Evolutionary conservation across 2,113 vertebrate species (phyloP), one percentile per base, ranked within the genome.

Genomic region (Recurvirostra avosetta): DNA sequence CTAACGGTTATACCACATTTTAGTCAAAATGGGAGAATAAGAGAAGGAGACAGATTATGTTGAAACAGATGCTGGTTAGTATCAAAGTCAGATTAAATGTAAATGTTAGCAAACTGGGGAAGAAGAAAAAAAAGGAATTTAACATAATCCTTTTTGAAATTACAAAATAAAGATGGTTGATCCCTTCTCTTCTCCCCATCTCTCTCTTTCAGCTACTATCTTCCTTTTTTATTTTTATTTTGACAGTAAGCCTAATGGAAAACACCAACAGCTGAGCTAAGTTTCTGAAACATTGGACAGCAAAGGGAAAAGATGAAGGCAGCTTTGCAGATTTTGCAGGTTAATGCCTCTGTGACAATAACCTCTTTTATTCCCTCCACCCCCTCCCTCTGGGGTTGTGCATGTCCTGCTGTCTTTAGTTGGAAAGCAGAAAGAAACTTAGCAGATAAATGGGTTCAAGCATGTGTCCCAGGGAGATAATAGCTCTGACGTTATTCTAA

Each of bases 391-490:
- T 34, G 53, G 85, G 21, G 22, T 47, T 76, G 82, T 87, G 34
- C 87, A 84, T 77, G 66, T 67, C 71, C 73, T 88, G 19, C 68
- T 92, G 71, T 88, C 87, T 95, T 94, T 92, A 94, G 90, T 5
- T 72, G 90, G 86, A 88, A 96, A 96, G 79, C 68, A 78, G 94
- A 92, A 92, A 87, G 78, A 87, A 96, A 80, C 17, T 63, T 20
- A 72, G 61, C 49, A 96, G 96, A 96, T 93, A 96, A 97, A 92
- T 86, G 36, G n/a, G 47, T 70, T 88, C 76, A 71, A 91, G 88
- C 88, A 53, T 79, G 56, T 95, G 92, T 97, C 94, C 92, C 52
- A 63, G 75, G 83, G 94, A 97, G 97, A 97, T 95, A 95, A 97
- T 96, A 84, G 76, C 81, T 88, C 92, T 91, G 86, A 95, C 8